These are phyloP conservation scores for Anarsia innoxiella DNA, from an alignment of 2,888 invertebrate species.

Conservation along the genomic window DNA sequence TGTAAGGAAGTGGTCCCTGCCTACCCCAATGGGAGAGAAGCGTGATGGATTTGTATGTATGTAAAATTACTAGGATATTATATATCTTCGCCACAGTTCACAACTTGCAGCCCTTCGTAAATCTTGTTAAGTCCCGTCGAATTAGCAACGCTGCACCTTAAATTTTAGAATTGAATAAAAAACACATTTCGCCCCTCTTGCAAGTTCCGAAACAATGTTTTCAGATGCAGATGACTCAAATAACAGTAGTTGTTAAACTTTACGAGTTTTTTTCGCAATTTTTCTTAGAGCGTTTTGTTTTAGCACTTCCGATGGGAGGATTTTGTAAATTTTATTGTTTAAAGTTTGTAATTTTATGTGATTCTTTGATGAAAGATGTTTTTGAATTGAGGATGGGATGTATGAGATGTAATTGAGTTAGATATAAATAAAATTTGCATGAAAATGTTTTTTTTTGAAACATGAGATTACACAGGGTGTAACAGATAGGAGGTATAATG, in stretches of 20 bases:
- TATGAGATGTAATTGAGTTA: too few relatives aligned
- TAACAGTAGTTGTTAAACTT: slow-evolving; percentile 13
- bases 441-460: too few relatives aligned
- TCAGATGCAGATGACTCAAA: slow-evolving; percentile 15
- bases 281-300: neutral
- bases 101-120: slow-evolving; percentile 3
- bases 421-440: too few relatives aligned
- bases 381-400: neutral
- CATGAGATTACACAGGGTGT: too few relatives aligned
- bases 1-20: slow-evolving; percentile 13
- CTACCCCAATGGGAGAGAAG: too few relatives aligned
- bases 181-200: slow-evolving; percentile 37
- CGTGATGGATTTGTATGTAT: too few relatives aligned
- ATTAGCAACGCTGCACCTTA: slow-evolving; percentile 41
- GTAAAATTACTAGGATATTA: neutral
- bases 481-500: too few relatives aligned
- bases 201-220: slow-evolving; percentile 16
- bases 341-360: slow-evolving; percentile 19
- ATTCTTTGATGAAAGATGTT: neutral
- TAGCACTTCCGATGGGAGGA: slow-evolving; percentile 34
- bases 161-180: slow-evolving; percentile 49
- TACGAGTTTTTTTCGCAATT: slow-evolving; percentile 6
- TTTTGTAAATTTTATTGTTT: slow-evolving; percentile 54
- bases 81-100: neutral
- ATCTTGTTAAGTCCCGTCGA: slow-evolving; percentile 29